Evolutionary conservation across 2,888 invertebrate species (phyloP).

Genomic region (Drosophila siamana): DNA sequence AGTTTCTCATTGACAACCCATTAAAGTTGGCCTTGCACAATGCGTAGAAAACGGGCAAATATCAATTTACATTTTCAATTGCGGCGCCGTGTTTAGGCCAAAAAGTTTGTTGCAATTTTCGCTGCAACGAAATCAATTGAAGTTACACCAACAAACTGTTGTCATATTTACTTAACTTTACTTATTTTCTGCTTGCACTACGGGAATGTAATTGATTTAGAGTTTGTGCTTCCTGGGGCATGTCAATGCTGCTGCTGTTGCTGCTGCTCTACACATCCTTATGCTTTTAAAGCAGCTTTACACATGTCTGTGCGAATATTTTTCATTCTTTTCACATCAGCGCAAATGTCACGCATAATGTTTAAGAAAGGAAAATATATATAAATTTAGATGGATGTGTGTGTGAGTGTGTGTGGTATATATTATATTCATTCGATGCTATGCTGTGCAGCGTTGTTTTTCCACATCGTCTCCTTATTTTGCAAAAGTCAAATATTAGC

Average conservation of each 20-base stretch:
- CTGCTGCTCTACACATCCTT: slow-evolving; percentile 35
- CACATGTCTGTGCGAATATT: slow-evolving; percentile 28
- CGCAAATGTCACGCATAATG: slow-evolving; percentile 76
- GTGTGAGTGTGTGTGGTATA: slow-evolving; percentile 39
- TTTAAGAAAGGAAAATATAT: slow-evolving; percentile 54
- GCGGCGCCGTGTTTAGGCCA: slow-evolving; percentile 43
- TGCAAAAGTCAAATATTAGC: slow-evolving; percentile 83
- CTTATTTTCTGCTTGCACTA: slow-evolving; percentile 10
- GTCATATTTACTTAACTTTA: slow-evolving; percentile 59
- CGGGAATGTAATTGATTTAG: slow-evolving; percentile 28
- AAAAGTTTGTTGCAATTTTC: slow-evolving; percentile 55
- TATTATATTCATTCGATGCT: slow-evolving; percentile 36
- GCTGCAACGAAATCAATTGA: slow-evolving; percentile 54
- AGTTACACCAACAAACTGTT: slow-evolving; percentile 52
- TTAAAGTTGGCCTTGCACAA: slow-evolving; percentile 59
- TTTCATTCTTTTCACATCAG: slow-evolving; percentile 59
- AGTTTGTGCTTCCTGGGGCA: slow-evolving; percentile 28
- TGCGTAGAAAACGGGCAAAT: slow-evolving; percentile 44
- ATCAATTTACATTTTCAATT: slow-evolving; percentile 81
- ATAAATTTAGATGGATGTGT: slow-evolving; percentile 41
- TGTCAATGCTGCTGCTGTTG: slow-evolving; percentile 29
- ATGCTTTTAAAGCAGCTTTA: slow-evolving; percentile 37
- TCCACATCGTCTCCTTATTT: slow-evolving; percentile 79
- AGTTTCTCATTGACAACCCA: slow-evolving; percentile 63
- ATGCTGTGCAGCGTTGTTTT: slow-evolving; percentile 69